Percentiles rank a stretch among this genome's conserved stretches.
These are phyloP conservation scores for Artemia sp. DNA, from an alignment of 2,888 invertebrate species.

Conservation along the genomic window DNA sequence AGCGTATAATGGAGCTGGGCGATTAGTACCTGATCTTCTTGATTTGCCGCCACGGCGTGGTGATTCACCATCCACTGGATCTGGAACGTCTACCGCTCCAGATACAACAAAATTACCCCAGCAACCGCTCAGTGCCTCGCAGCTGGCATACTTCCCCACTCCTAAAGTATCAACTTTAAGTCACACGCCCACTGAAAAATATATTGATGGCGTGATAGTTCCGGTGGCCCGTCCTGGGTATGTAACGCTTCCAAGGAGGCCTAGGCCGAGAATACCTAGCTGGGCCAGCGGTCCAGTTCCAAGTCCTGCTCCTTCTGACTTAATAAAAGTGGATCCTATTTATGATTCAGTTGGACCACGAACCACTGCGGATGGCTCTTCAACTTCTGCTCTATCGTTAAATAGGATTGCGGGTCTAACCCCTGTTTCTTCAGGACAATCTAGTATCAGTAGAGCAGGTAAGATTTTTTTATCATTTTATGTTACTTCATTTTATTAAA, in stretches of 20 bases:
- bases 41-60: conserved; percentile 49
- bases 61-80: conserved; percentile 21
- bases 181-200: conserved; percentile 15
- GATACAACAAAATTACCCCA: conserved; percentile 19
- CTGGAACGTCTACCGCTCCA: conserved; percentile 19
- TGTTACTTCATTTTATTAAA: too few relatives aligned
- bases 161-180: conserved; percentile 26
- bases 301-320: conserved; percentile 32
- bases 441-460: too few relatives aligned
- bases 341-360: conserved; percentile 82
- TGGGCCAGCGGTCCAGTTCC: conserved; percentile 28
- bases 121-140: conserved; percentile 15
- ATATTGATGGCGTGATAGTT: conserved; percentile 19
- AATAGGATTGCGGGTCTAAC: conserved; percentile 33
- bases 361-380: conserved; percentile 67
- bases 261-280: conserved; percentile 28
- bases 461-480: too few relatives aligned
- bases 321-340: conserved; percentile 38
- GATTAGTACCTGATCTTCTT: conserved; percentile 61
- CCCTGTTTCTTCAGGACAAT: conserved; percentile 18
- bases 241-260: conserved; percentile 26
- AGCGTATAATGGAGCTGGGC: conserved; percentile 36
- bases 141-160: conserved; percentile 23
- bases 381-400: conserved; percentile 54
- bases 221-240: conserved; percentile 25